Percentiles rank a stretch among this genome's conserved stretches.
These are phyloP conservation scores for cattle (Bos taurus) DNA, from an alignment of 2,113 vertebrate species.

Conservation along the genomic window ARS-UCD2.0 NC_037344.1:15325501-15326000, in stretches of 20 bases:
- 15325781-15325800: not conserved
- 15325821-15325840: conserved; percentile 17
- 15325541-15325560: not conserved
- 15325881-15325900: not conserved
- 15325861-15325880: not conserved
- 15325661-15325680: conserved; percentile 18
- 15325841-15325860: conserved; percentile 16
- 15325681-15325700: conserved; percentile 35
- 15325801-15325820: conserved; percentile 16
- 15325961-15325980: not conserved
- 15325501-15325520: not conserved
- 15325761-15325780: not conserved
- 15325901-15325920: conserved; percentile 21
- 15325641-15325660: conserved; percentile 18
- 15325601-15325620: conserved; percentile 35
- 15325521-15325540: not conserved
- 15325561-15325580: not conserved
- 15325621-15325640: conserved; percentile 42
- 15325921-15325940: not conserved
- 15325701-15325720: conserved; percentile 35
- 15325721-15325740: conserved; percentile 7
- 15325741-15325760: conserved; percentile 23
- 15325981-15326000: conserved; percentile 38
- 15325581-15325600: not conserved
- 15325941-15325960: conserved; percentile 6